Conservation (phyloP, 2,113 vertebrate genomes). For the Sylvia atricapilla region DNA sequence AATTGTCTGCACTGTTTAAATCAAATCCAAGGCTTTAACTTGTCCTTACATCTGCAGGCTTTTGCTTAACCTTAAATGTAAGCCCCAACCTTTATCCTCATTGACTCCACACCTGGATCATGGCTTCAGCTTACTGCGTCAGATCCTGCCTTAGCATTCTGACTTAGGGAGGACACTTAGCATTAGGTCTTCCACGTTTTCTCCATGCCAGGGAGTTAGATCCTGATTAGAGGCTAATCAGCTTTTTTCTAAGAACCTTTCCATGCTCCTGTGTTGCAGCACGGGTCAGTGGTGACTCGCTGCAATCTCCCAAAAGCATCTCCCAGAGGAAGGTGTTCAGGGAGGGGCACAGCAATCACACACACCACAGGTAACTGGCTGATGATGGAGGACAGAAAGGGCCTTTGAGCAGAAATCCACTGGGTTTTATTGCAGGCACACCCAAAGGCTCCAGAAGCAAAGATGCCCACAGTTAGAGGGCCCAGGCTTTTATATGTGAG, state of each 20-base stretch:
- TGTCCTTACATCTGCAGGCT: not conserved
- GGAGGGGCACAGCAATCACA: too few relatives aligned
- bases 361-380: too few relatives aligned
- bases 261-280: not conserved
- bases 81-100: not conserved
- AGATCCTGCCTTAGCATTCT: not conserved
- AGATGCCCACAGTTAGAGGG: too few relatives aligned
- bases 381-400: too few relatives aligned
- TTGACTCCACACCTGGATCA: not conserved
- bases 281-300: too few relatives aligned
- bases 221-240: not conserved
- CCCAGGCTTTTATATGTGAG: too few relatives aligned
- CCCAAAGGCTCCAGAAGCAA: too few relatives aligned
- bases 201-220: not conserved
- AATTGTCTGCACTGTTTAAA: slow-evolving; percentile 20
- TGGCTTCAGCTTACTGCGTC: not conserved
- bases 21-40: not conserved
- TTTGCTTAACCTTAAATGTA: not conserved
- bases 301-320: too few relatives aligned
- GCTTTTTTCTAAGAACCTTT: not conserved
- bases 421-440: too few relatives aligned
- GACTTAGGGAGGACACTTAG: not conserved
- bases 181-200: not conserved
- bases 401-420: too few relatives aligned
- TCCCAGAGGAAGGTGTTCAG: too few relatives aligned